These are phyloP conservation scores for Meleagris gallopavo DNA, from an alignment of 2,113 vertebrate species.

Conservation along the genomic window DNA sequence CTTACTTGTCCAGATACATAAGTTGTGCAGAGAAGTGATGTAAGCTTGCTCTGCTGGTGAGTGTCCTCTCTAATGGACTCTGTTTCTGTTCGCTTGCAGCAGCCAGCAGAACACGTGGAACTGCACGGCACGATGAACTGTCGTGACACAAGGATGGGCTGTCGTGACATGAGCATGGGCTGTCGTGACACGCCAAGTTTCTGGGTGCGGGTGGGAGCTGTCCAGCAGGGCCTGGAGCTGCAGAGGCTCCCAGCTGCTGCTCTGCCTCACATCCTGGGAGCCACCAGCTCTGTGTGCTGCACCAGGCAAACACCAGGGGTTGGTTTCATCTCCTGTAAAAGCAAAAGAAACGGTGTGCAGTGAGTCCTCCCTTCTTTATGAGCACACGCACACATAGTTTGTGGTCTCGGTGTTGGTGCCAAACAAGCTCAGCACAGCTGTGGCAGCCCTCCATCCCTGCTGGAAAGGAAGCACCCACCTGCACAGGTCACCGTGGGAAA, in stretches of 20 bases:
- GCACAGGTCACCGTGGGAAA: neutral
- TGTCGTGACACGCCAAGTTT: neutral
- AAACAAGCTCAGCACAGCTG: fast-evolving
- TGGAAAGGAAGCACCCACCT: neutral
- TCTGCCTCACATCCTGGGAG: fast-evolving
- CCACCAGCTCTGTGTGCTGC: fast-evolving
- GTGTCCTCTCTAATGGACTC: fast-evolving
- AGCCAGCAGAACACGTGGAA: fast-evolving
- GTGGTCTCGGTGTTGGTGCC: fast-evolving
- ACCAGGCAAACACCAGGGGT: fast-evolving
- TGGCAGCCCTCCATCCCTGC: fast-evolving
- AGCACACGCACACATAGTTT: no score
- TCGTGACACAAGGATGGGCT: no score
- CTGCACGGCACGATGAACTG: no score
- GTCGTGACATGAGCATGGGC: no score
- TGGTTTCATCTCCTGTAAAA: neutral
- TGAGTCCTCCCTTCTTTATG: neutral
- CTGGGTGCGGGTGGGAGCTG: neutral
- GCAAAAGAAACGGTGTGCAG: fast-evolving
- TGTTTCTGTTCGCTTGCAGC: neutral
- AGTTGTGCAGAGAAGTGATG: neutral
- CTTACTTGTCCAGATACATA: neutral
- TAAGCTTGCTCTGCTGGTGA: neutral
- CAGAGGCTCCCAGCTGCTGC: neutral
- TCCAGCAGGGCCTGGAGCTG: constrained; percentile 4